phyloP scores from a whole-genome alignment of 2,888 invertebrate species.

The Cacoxenus indagator region DNA sequence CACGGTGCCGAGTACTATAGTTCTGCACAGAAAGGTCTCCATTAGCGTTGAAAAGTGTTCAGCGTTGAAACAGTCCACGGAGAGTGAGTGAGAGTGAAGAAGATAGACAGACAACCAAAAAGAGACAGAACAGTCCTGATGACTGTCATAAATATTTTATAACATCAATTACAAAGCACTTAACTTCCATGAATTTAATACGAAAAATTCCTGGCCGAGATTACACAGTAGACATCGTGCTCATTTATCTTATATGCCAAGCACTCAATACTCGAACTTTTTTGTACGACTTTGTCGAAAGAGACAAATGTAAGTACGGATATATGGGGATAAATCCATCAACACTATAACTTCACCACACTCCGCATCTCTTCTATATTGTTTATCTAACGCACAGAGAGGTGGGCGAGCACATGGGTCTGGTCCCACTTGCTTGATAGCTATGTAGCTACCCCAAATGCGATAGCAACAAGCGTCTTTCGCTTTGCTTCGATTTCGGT shows the following conservation, averaged over 20 bases:
- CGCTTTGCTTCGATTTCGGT: background rate
- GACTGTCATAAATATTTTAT: constrained; percentile 71
- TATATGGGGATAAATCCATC: constrained; percentile 51
- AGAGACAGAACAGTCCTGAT: constrained; percentile 20
- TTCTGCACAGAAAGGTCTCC: constrained; percentile 3
- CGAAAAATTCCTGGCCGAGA: constrained; percentile 49
- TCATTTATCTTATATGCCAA: constrained; percentile 61
- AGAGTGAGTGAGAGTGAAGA: constrained; percentile 32
- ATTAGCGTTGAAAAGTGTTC: constrained; percentile 17
- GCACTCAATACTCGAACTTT: constrained; percentile 46
- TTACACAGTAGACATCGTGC: constrained; percentile 31
- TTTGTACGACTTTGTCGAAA: constrained; percentile 30
- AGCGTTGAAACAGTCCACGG: constrained; percentile 14
- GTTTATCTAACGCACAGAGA: background rate
- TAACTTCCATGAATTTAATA: constrained; percentile 69
- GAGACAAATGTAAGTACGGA: constrained; percentile 54
- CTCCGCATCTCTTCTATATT: background rate
- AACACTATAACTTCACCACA: constrained; percentile 42
- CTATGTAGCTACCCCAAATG: constrained; percentile 25
- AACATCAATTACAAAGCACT: constrained; percentile 71
- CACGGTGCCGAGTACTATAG: constrained; percentile 16
- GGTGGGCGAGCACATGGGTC: background rate
- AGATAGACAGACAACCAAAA: constrained; percentile 34
- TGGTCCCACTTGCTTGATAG: too few relatives aligned
- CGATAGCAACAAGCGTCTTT: constrained; percentile 32